These are phyloP conservation scores for Calliphora vomitoria DNA, from an alignment of 2,888 invertebrate species.

Conservation along the genomic window DNA sequence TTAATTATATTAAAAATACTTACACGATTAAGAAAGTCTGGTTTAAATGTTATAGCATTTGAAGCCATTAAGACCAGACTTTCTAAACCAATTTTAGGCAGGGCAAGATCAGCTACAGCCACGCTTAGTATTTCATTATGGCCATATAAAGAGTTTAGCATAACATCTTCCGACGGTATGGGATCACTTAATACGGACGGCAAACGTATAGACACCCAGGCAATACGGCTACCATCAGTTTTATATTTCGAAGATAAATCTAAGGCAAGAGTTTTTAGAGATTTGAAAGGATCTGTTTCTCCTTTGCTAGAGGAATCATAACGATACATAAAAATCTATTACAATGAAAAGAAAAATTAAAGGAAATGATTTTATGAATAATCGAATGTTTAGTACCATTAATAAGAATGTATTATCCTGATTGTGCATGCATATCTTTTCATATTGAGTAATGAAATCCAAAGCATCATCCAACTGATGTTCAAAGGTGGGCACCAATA, in stretches of 20 bases:
- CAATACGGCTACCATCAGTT: constrained; percentile 88
- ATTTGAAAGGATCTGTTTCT: constrained; percentile 86
- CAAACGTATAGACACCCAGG: constrained; percentile 89
- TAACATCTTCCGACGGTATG: constrained; percentile 76
- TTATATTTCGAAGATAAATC: constrained; percentile 88
- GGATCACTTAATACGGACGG: constrained; percentile 83
- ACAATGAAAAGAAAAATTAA: constrained; percentile 34
- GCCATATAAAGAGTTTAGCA: constrained; percentile 83
- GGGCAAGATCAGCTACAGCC: constrained; percentile 88
- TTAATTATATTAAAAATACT: constrained; percentile 74
- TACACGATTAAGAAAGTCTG: constrained; percentile 95
- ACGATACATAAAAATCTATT: constrained; percentile 88
- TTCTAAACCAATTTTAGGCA: constrained; percentile 90
- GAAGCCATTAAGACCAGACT: constrained; percentile 89
- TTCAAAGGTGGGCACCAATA: constrained; percentile 90
- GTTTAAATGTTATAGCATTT: constrained; percentile 89
- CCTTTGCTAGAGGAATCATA: constrained; percentile 88
- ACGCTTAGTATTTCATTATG: constrained; percentile 83
- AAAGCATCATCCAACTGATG: constrained; percentile 86
- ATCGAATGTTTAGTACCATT: constrained; percentile 85
- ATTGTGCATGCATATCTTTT: constrained; percentile 89
- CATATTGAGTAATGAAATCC: constrained; percentile 90
- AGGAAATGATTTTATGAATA: neutral
- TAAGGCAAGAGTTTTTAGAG: constrained; percentile 88
- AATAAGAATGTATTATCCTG: constrained; percentile 92